Conservation (phyloP, 1,140 invertebrate species). For the Halotydeus destructor region DNA sequence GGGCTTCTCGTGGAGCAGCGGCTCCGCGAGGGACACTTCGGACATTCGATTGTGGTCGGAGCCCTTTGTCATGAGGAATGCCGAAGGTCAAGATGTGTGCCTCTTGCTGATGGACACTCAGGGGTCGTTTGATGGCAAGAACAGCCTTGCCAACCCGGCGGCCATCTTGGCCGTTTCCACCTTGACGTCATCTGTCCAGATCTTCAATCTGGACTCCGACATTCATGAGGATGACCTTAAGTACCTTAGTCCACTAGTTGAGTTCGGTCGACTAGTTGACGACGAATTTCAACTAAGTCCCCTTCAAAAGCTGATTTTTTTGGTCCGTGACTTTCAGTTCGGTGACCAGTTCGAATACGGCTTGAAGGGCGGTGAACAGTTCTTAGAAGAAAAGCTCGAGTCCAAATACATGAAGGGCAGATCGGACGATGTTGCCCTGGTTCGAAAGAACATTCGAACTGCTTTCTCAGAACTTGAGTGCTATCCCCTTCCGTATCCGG, state of each 20-base stretch:
- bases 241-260: constrained; percentile 43
- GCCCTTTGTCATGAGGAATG: constrained; percentile 38
- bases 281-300: constrained; percentile 61
- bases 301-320: constrained; percentile 62
- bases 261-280: constrained; percentile 80
- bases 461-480: constrained; percentile 90
- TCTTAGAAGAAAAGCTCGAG: constrained; percentile 62
- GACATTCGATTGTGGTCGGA: constrained; percentile 90
- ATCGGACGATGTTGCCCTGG: constrained; percentile 77
- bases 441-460: constrained; percentile 75
- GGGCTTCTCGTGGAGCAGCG: constrained; percentile 74
- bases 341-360: constrained; percentile 92
- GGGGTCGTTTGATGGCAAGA: constrained; percentile 89
- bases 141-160: constrained; percentile 83
- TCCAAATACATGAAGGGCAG: constrained; percentile 66
- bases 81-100: constrained; percentile 25
- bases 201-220: constrained; percentile 33
- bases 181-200: constrained; percentile 20
- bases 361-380: constrained; percentile 56
- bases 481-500: constrained; percentile 95
- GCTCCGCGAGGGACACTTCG: constrained; percentile 79
- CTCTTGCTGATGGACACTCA: constrained; percentile 89
- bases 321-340: constrained; percentile 94
- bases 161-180: constrained; percentile 67
- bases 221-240: constrained; percentile 32